Conservation (phyloP, 2,888 invertebrate species). For the Diarsia brunnea region DNA sequence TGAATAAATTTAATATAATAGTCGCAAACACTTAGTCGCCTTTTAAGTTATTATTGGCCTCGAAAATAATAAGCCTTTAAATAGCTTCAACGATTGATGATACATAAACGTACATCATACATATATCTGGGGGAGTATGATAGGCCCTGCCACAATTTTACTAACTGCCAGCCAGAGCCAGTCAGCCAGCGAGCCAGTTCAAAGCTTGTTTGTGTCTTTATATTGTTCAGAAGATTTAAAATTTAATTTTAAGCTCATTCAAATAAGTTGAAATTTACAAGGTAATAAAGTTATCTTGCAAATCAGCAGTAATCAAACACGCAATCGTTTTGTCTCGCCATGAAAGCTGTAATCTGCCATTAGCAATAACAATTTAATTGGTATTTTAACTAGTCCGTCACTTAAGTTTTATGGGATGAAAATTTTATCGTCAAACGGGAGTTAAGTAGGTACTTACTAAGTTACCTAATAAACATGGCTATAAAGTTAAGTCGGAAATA, state of each 20-base stretch:
- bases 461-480: constrained; percentile 18
- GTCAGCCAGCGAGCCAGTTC: not conserved
- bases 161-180: no score
- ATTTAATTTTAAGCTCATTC: not conserved
- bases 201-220: no score
- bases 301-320: constrained; percentile 34
- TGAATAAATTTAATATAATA: no score
- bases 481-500: not conserved
- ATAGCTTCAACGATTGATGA: not conserved
- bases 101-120: not conserved
- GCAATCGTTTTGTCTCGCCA: constrained; percentile 36
- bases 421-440: constrained; percentile 32
- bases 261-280: not conserved
- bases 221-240: not conserved
- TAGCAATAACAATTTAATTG: constrained; percentile 53
- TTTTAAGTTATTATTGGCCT: no score
- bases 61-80: no score
- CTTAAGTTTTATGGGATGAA: constrained; percentile 38
- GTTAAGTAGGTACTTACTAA: not conserved
- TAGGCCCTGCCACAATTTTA: not conserved
- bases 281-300: constrained; percentile 10
- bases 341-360: constrained; percentile 45
- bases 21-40: no score
- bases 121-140: not conserved
- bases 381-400: constrained; percentile 37